These are phyloP conservation scores for Xylota sylvarum DNA, from an alignment of 2,888 invertebrate species.

Conservation along the genomic window DNA sequence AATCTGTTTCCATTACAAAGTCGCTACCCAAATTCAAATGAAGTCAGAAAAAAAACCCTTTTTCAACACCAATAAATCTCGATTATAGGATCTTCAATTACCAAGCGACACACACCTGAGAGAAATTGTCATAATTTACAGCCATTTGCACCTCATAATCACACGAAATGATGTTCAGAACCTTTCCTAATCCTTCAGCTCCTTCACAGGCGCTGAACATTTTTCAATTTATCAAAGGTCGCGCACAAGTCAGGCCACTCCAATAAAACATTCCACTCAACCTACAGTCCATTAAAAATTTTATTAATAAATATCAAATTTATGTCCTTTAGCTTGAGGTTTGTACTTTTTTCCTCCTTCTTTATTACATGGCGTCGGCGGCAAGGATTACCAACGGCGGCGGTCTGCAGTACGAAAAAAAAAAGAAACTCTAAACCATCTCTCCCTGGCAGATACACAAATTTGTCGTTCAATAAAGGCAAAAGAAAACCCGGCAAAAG, in stretches of 20 bases:
- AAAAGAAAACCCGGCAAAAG: neutral
- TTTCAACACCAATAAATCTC: neutral
- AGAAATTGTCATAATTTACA: neutral
- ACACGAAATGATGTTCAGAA: constrained; percentile 1
- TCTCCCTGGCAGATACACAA: constrained; percentile 1
- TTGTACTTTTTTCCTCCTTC: neutral
- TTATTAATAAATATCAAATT: constrained; percentile 38
- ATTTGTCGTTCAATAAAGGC: constrained; percentile 6
- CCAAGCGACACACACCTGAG: neutral
- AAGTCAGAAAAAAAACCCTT: neutral
- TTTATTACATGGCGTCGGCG: neutral
- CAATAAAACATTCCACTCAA: neutral
- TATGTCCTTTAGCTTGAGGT: constrained; percentile 19
- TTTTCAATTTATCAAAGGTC: constrained; percentile 27
- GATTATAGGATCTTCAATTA: neutral
- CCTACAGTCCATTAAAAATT: constrained; percentile 24
- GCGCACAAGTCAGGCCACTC: constrained; percentile 14
- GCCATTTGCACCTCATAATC: constrained; percentile 18
- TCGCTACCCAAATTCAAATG: too few species aligned
- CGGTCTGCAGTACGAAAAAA: neutral
- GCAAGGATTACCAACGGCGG: neutral
- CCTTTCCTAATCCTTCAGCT: constrained; percentile 7
- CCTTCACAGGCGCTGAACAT: neutral
- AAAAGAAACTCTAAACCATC: neutral
- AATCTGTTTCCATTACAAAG: too few species aligned